These are phyloP conservation scores for Protobothrops mucrosquamatus DNA, from an alignment of 2,113 vertebrate species.

Conservation along the genomic window DNA sequence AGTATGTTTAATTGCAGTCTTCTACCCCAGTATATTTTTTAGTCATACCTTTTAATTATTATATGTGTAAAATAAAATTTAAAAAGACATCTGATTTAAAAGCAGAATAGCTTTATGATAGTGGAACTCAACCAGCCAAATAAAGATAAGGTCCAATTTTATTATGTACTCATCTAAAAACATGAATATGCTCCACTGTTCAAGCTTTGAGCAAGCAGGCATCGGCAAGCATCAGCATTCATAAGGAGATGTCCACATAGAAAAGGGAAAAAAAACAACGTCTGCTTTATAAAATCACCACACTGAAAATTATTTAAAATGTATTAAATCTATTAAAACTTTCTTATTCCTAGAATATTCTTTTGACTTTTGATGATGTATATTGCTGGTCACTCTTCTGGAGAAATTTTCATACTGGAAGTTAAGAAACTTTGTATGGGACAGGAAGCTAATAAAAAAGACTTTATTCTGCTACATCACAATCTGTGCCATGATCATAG, in stretches of 20 bases:
- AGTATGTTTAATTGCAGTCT: not conserved
- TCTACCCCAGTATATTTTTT: not conserved
- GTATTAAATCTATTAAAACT: not conserved
- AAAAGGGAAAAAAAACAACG: not conserved
- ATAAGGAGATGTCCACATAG: not conserved
- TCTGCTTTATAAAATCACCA: not conserved
- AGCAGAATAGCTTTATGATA: not conserved
- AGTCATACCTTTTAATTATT: not conserved
- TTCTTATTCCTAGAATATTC: not conserved
- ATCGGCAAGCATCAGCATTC: not conserved
- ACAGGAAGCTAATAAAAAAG: not conserved
- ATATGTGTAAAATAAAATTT: not conserved
- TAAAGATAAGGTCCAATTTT: not conserved
- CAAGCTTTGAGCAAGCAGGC: not conserved
- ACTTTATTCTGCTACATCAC: not conserved
- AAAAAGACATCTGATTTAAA: not conserved
- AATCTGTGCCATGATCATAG: not conserved
- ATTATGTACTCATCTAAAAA: not conserved
- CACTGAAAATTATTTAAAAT: not conserved
- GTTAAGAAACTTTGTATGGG: not conserved
- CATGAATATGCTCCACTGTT: not conserved
- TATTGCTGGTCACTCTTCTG: not conserved
- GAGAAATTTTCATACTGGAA: not conserved
- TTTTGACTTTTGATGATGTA: not conserved
- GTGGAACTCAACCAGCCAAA: not conserved